Evolutionary conservation across 2,888 invertebrate genomes (phyloP).

Genomic region (Parnassius glacialis): DNA sequence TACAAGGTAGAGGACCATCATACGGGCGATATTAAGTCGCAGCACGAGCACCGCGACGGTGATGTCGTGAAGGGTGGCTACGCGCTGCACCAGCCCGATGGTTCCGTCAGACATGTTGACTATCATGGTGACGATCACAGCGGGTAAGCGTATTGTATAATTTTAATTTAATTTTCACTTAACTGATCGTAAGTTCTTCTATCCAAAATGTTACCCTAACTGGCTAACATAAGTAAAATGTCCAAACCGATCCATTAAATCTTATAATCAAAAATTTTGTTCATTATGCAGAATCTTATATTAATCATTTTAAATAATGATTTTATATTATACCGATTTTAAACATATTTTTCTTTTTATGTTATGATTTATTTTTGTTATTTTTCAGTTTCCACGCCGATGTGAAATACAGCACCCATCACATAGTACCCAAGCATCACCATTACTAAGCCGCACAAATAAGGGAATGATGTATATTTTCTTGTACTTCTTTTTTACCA

Average conservation of each 20-base stretch:
- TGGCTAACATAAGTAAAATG: too few relatives aligned
- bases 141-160: slow-evolving; percentile 40
- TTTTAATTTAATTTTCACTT: too few relatives aligned
- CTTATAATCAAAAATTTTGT: too few relatives aligned
- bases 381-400: slow-evolving; percentile 64
- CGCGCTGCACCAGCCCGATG: slow-evolving; percentile 43
- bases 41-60: slow-evolving; percentile 45
- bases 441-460: slow-evolving; percentile 34
- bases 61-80: slow-evolving; percentile 45
- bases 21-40: slow-evolving; percentile 46
- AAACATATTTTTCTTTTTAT: background rate
- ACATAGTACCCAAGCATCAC: slow-evolving; percentile 48
- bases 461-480: too few relatives aligned
- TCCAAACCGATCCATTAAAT: too few relatives aligned
- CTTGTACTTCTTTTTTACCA: too few relatives aligned
- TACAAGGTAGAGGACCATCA: slow-evolving; percentile 49
- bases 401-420: slow-evolving; percentile 65
- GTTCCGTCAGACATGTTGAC: slow-evolving; percentile 41
- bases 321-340: too few relatives aligned
- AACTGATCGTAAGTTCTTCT: too few relatives aligned
- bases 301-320: too few relatives aligned
- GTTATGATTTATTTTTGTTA: background rate
- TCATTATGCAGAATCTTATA: too few relatives aligned
- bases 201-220: too few relatives aligned
- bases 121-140: slow-evolving; percentile 46